Conservation (phyloP, 1,140 invertebrate species). For the Drosophila nasuta region DNA sequence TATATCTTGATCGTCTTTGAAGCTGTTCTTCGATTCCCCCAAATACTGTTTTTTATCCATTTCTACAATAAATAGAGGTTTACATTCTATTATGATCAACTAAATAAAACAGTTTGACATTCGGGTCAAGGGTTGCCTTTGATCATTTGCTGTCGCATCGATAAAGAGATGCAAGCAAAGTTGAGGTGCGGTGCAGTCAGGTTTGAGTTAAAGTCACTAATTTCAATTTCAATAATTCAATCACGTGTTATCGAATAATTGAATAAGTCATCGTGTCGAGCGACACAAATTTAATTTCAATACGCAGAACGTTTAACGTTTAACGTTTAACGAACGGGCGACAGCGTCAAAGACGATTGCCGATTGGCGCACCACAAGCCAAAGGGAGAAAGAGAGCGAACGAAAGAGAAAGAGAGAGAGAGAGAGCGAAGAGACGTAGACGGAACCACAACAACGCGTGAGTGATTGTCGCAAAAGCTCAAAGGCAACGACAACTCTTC, state of each 20-base stretch:
- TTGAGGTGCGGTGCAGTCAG: not conserved
- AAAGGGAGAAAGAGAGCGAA: not conserved
- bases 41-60: conserved; percentile 10
- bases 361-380: conserved; percentile 42
- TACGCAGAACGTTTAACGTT: conserved; percentile 81
- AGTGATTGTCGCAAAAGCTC: conserved; percentile 83
- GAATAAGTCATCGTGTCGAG: conserved; percentile 82
- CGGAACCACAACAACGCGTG: conserved; percentile 71
- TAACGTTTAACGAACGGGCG: conserved; percentile 48
- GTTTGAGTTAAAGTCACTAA: conserved; percentile 44
- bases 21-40: not conserved
- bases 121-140: not conserved
- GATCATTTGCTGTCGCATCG: no score
- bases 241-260: conserved; percentile 83
- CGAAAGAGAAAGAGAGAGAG: not conserved
- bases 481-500: conserved; percentile 80
- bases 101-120: not conserved
- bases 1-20: conserved; percentile 9
- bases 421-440: conserved; percentile 32
- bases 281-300: conserved; percentile 83
- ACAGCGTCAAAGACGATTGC: conserved; percentile 68
- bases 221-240: conserved; percentile 75
- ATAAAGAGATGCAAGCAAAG: not conserved
- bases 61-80: not conserved
- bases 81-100: no score